Base-by-base conservation (phyloP, 2,797 vertebrate genomes). In the Aphelocoma californica region DNA sequence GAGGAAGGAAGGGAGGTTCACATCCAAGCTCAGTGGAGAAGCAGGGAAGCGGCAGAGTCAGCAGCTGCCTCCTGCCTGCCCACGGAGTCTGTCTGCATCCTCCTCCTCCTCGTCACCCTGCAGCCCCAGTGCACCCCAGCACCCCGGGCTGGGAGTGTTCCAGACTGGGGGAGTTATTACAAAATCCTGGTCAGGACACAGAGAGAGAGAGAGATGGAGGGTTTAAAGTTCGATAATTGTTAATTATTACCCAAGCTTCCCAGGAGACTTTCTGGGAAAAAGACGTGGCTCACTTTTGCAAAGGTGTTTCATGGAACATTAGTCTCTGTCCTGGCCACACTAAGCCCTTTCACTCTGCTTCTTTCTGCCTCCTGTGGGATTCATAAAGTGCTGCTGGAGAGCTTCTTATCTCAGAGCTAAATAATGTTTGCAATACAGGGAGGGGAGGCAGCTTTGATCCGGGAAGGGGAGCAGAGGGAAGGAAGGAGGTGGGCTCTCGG, bases 341-440 rank as follows among this genome's bases (percentile, higher is more conserved):
- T 11, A 65, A 91, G 81, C 12, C 87, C 84, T 86, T 54, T 65
- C 93, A 78, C 69, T 50, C 83, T 64, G 86, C 84, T 90, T 85
- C 96, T 79, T 64, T 83, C 75, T 88, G 78, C 95, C 95, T 96
- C 96, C 96, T 74, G 88, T 86, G 94, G 95, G 97, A 97, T 97
- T 97, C 95, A 96, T 82, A 79, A 85, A 95, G 96, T 97, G 93
- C 96, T 95, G 91, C 95, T 82, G 72, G 89, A 95, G 92, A 97
- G 86, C 91, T 57, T 60, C 96, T 98, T 96, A 97, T 96, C 96
- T 96, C 60, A 38, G 54, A 81, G 91, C 95, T 88, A 92, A 94
- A 86, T 96, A 92, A 94, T 94, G 94, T 90, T 93, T 94, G 93
- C 38, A 54, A 34, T 93, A 32, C 51, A 75, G 88, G 94, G 89